A percentile compares a stretch with the other conserved stretches of the same genome.
These are phyloP conservation scores for Narcine bancroftii DNA, from an alignment of 2,113 vertebrate genomes.

Conservation along the genomic window DNA sequence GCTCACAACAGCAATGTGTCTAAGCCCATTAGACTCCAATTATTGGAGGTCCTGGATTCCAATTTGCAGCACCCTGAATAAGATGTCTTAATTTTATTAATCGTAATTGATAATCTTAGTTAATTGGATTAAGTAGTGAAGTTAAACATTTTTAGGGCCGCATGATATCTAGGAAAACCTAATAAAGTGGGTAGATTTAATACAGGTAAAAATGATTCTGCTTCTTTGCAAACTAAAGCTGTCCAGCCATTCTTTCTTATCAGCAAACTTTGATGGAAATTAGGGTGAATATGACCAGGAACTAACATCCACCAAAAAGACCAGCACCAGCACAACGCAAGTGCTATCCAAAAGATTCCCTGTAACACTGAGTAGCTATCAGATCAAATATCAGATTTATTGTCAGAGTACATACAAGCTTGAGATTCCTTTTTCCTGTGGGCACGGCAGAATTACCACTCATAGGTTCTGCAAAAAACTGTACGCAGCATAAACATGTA, in stretches of 20 bases:
- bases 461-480: too few species aligned
- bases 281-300: background rate
- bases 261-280: background rate
- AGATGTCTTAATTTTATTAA: background rate
- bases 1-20: background rate
- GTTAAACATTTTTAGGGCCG: background rate
- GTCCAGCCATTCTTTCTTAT: background rate
- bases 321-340: background rate
- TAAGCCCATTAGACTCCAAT: background rate
- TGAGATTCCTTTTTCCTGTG: too few species aligned
- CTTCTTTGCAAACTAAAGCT: background rate
- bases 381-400: too few species aligned
- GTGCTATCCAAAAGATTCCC: background rate
- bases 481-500: too few species aligned
- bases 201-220: background rate
- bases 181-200: background rate
- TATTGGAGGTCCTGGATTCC: background rate
- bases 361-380: background rate
- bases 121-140: background rate
- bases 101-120: too few species aligned
- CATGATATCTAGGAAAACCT: background rate
- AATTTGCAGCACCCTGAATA: background rate
- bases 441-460: too few species aligned
- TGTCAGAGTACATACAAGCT: too few species aligned
- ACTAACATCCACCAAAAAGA: background rate